These are phyloP conservation scores for Antheraea mylitta DNA, from an alignment of 1,140 invertebrate species.

Conservation along the genomic window DNA sequence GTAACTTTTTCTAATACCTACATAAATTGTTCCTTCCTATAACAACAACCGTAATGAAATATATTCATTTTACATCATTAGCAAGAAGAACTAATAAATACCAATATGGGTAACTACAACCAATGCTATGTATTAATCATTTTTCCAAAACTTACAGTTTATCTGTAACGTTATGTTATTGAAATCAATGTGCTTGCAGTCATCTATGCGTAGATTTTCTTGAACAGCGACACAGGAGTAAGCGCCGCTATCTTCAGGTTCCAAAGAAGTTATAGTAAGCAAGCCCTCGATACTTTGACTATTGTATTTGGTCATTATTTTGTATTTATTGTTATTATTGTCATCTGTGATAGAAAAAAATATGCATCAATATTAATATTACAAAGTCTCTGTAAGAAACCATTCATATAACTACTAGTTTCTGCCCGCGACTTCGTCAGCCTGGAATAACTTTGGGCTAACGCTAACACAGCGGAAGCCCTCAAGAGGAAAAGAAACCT, in stretches of 20 bases:
- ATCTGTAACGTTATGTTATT: slow-evolving; percentile 51
- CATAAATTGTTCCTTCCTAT: too few species aligned
- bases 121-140: too few species aligned
- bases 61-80: too few species aligned
- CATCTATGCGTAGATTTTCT: slow-evolving; percentile 31
- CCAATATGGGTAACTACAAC: too few species aligned
- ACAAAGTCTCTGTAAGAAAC: not conserved
- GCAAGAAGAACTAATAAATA: too few species aligned
- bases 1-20: too few species aligned
- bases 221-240: slow-evolving; percentile 57
- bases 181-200: slow-evolving; percentile 34
- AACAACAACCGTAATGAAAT: too few species aligned
- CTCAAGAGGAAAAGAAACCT: too few species aligned
- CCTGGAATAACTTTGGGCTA: too few species aligned
- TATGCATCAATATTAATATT: not conserved
- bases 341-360: slow-evolving; percentile 37
- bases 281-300: slow-evolving; percentile 56
- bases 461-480: too few species aligned
- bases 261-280: slow-evolving; percentile 50
- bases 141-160: slow-evolving; percentile 43
- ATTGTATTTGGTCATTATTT: slow-evolving; percentile 56
- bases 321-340: slow-evolving; percentile 41
- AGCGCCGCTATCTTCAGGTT: slow-evolving; percentile 46
- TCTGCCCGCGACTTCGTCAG: too few species aligned
- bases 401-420: too few species aligned